Percentiles rank a stretch among this genome's conserved stretches.
phyloP scores from a whole-genome alignment of 1,140 invertebrate species.

The Dufourea novaeangliae region DNA sequence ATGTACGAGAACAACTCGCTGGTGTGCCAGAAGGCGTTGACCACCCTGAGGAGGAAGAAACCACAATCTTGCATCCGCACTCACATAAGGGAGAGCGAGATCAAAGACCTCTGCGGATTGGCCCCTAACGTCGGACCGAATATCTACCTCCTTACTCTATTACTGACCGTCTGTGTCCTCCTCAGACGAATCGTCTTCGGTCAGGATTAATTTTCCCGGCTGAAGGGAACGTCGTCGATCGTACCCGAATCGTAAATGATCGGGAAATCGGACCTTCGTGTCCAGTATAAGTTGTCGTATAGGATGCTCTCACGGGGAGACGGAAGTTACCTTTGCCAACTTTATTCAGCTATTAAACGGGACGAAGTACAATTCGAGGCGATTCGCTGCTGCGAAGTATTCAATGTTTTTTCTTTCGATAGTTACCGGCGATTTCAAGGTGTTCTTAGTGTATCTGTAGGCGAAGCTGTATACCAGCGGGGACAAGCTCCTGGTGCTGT shows the following conservation, averaged over 20 bases:
- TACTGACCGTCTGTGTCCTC: background rate
- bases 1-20: slow-evolving; percentile 84
- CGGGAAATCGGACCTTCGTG: no score
- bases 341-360: background rate
- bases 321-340: slow-evolving; percentile 21
- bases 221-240: background rate
- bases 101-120: slow-evolving; percentile 77
- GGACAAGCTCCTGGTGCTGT: slow-evolving; percentile 12
- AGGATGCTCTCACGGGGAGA: background rate
- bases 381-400: slow-evolving; percentile 24
- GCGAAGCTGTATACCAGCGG: slow-evolving; percentile 16
- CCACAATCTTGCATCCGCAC: slow-evolving; percentile 86
- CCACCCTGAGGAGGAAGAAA: slow-evolving; percentile 83
- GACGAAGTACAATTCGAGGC: slow-evolving; percentile 5
- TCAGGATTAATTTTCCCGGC: background rate
- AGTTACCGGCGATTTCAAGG: slow-evolving; percentile 17
- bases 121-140: slow-evolving; percentile 65
- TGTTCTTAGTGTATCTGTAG: slow-evolving; percentile 20
- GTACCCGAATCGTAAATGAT: background rate
- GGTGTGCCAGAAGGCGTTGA: slow-evolving; percentile 85
- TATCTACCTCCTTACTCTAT: slow-evolving; percentile 58
- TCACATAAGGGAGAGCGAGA: slow-evolving; percentile 86
- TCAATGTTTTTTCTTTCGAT: slow-evolving; percentile 26
- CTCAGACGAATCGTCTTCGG: background rate
- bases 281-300: background rate